Base-by-base conservation (phyloP, 2,113 vertebrate species). In the Myotis lucifugus region DNA sequence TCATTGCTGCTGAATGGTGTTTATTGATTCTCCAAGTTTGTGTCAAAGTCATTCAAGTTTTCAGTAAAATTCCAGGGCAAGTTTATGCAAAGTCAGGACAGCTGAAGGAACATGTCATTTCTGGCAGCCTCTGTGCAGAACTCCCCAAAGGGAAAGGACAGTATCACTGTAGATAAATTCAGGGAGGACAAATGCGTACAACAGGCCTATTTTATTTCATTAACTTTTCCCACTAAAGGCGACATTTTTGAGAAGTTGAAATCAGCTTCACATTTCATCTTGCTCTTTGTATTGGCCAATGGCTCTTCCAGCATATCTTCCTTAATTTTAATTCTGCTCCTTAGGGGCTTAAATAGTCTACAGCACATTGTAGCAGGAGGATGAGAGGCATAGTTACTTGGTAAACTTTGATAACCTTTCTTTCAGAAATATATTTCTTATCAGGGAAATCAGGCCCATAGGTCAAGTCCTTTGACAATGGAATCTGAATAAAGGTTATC, bases 1-100 rank as follows among this genome's bases (percentile, higher is more conserved):
- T 95, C 56, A n/a, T 1, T 91, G 78, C 73, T 42, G 32, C 54
- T 93, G 79, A 94, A 78, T 77, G 74, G 90, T 91, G 73, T 90
- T 96, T 88, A 86, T 6, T 93, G 83, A 52, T 84, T 96, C 70
- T 96, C 54, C 66, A 78, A 92, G 78, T 97, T 67, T 84, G 64
- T 79, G 88, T 88, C 85, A 95, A 91, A 88, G 78, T 79, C 82
- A 88, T 97, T 93, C 70, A 93, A 52, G 32, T 91, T 95, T 94
- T 93, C 91, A 78, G 73, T 88, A 88, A 95, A 92, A 83, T 64
- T 64, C 40, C 27, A 79, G 50, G 72, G 29, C 59, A 85, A 46
- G 50, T 84, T 87, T 86, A 46, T 52, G 3, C n/a, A 70, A 67
- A 86, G 59, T 85, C 77, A 79, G 32, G 54, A 67, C 87, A 82